Percentiles rank a stretch among this genome's conserved stretches.
Conservation (phyloP, 2,888 invertebrate species). For the Hyles lineata region DNA sequence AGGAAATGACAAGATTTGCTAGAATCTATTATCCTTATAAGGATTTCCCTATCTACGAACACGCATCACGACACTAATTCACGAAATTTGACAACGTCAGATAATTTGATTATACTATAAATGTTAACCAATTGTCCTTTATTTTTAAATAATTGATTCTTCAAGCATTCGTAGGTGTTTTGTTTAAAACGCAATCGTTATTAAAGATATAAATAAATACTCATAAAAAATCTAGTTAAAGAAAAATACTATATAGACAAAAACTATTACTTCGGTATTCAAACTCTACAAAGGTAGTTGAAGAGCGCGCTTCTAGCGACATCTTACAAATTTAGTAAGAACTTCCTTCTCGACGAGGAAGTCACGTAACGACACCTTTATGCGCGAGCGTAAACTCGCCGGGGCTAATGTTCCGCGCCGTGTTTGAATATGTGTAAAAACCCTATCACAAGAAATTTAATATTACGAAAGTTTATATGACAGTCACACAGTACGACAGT, state of each 20-base stretch:
- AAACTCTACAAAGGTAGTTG: not conserved
- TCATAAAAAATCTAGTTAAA: no score
- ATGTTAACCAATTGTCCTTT: not conserved
- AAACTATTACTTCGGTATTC: no score
- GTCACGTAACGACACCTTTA: conserved; percentile 20
- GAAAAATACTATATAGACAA: not conserved
- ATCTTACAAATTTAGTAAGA: conserved; percentile 40
- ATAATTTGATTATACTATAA: no score
- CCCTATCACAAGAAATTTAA: conserved; percentile 1
- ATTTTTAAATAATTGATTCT: not conserved
- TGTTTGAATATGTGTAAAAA: conserved; percentile 9
- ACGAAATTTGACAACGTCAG: not conserved
- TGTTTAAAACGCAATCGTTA: not conserved
- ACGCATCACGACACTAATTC: conserved; percentile 37
- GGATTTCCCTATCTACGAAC: conserved; percentile 41
- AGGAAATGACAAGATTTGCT: conserved; percentile 77
- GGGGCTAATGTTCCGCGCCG: not conserved
- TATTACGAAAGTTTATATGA: conserved; percentile 24
- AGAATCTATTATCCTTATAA: conserved; percentile 71
- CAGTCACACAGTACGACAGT: conserved; percentile 36
- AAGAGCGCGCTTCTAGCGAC: conserved; percentile 39
- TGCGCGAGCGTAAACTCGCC: conserved; percentile 20
- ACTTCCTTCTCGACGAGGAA: conserved; percentile 37
- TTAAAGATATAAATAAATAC: not conserved
- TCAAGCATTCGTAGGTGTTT: not conserved